Evolutionary conservation across 2,888 invertebrate genomes (phyloP).

Genomic region (Epirrhoe tristata): DNA sequence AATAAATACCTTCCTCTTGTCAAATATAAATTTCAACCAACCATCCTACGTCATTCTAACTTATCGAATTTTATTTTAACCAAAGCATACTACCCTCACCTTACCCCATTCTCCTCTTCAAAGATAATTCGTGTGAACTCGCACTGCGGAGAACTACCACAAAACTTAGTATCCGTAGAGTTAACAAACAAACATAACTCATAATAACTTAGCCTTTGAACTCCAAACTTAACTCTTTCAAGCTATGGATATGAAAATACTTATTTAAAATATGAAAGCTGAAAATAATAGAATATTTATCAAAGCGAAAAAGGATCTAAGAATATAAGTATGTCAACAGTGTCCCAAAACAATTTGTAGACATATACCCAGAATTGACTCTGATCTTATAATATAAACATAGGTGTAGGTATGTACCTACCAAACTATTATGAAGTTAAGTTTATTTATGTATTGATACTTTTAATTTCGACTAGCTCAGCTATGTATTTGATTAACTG

Average conservation of each 20-base stretch:
- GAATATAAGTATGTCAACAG: too few relatives aligned
- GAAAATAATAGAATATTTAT: too few relatives aligned
- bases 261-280: neutral
- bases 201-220: conserved; percentile 31
- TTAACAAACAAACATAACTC: conserved; percentile 37
- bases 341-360: too few relatives aligned
- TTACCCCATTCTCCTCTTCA: conserved; percentile 13
- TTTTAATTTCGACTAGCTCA: too few relatives aligned
- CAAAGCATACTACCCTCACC: neutral
- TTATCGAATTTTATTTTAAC: neutral
- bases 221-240: conserved; percentile 1
- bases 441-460: too few relatives aligned
- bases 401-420: too few relatives aligned
- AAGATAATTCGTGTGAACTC: conserved; percentile 9
- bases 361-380: too few relatives aligned
- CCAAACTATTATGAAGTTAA: too few relatives aligned
- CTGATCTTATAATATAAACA: too few relatives aligned
- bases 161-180: conserved; percentile 17
- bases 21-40: neutral
- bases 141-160: conserved; percentile 17
- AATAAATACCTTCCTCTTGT: neutral
- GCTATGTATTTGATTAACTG: too few relatives aligned
- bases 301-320: too few relatives aligned
- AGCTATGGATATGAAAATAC: neutral
- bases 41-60: neutral